Evolutionary conservation across 1,140 invertebrate genomes (phyloP).

Genomic region (Laupala kohalensis): DNA sequence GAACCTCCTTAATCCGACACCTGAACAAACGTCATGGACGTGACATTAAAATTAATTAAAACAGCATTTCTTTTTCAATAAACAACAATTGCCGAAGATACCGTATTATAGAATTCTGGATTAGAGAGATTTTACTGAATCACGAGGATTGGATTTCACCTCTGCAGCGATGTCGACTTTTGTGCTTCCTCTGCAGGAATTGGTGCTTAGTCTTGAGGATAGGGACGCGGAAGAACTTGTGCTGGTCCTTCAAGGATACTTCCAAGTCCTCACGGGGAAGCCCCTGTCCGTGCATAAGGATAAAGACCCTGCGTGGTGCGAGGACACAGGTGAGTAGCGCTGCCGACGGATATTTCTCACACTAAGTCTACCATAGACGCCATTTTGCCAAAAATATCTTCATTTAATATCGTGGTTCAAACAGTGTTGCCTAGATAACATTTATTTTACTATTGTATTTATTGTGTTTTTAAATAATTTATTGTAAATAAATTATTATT

Average conservation of each 20-base stretch:
- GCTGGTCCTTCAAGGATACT: conserved; percentile 60
- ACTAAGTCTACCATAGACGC: not conserved
- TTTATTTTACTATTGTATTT: not conserved
- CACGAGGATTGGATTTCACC: too few species aligned
- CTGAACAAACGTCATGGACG: too few species aligned
- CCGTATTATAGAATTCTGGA: too few species aligned
- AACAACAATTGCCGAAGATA: too few species aligned
- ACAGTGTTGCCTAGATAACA: not conserved
- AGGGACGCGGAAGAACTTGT: conserved; percentile 72
- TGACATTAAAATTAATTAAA: too few species aligned
- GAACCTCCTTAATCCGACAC: too few species aligned
- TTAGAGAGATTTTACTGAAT: too few species aligned
- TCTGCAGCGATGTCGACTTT: not conserved
- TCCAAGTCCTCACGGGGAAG: conserved; percentile 45
- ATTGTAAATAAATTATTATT: not conserved
- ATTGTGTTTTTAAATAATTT: too few species aligned
- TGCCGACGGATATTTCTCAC: too few species aligned
- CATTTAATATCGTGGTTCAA: not conserved
- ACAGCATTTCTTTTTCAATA: too few species aligned
- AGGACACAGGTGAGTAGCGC: conserved; percentile 41
- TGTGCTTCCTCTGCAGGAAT: conserved; percentile 30
- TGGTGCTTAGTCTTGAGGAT: conserved; percentile 65
- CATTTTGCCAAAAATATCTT: not conserved
- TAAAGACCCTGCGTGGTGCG: conserved; percentile 37
- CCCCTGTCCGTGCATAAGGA: conserved; percentile 44